These are phyloP conservation scores for Schrankia costaestrigalis DNA, from an alignment of 2,888 invertebrate genomes.

Conservation along the genomic window DNA sequence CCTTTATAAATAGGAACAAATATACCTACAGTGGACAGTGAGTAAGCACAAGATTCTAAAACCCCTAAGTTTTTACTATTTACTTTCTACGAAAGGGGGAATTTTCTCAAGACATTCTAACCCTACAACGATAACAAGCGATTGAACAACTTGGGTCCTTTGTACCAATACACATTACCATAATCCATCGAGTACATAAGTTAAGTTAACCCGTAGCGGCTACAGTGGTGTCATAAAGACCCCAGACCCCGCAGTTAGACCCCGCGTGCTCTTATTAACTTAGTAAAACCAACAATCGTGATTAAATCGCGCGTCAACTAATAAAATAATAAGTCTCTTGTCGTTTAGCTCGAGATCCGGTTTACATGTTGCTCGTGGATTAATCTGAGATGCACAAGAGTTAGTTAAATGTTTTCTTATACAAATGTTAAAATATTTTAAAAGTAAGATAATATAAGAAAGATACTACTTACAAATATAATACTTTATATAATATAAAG, in stretches of 20 bases:
- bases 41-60: too few relatives aligned
- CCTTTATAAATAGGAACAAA: too few relatives aligned
- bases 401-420: too few relatives aligned
- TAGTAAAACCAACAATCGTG: slow-evolving; percentile 79
- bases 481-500: too few relatives aligned
- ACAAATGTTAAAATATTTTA: too few relatives aligned
- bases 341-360: slow-evolving; percentile 40
- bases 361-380: slow-evolving; percentile 47
- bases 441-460: too few relatives aligned
- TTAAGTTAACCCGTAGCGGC: slow-evolving; percentile 20
- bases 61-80: too few relatives aligned
- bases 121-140: too few relatives aligned
- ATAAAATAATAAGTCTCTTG: slow-evolving; percentile 76
- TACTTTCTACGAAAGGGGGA: too few relatives aligned
- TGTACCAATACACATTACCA: slow-evolving; percentile 6
- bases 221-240: slow-evolving; percentile 9
- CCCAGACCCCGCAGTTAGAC: slow-evolving; percentile 13
- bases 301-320: slow-evolving; percentile 80
- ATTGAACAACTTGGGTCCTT: not conserved
- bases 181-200: slow-evolving; percentile 21
- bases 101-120: too few relatives aligned
- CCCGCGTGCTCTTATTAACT: slow-evolving; percentile 70
- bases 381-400: not conserved
- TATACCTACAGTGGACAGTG: too few relatives aligned
- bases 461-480: too few relatives aligned